Evolutionary conservation across 2,113 vertebrate species (phyloP).

Genomic region (Odocoileus hemionus): DNA sequence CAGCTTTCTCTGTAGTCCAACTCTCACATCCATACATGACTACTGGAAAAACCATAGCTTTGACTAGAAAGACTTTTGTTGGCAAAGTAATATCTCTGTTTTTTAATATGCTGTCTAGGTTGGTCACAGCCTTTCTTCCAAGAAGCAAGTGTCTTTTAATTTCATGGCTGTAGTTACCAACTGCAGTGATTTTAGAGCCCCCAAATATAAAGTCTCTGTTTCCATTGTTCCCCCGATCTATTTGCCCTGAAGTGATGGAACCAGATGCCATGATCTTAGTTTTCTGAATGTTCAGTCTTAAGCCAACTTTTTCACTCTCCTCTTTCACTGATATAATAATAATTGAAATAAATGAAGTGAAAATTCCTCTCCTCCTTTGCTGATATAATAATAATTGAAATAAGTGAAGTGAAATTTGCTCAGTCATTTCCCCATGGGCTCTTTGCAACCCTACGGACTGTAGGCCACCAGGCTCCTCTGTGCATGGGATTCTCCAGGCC

Average conservation of each 20-base stretch:
- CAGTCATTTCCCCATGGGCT: neutral
- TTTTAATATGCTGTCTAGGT: too few species aligned
- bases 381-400: neutral
- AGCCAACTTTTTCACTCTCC: neutral
- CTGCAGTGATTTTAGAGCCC: too few species aligned
- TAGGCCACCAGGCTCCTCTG: neutral
- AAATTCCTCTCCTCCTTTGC: neutral
- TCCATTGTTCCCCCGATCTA: neutral
- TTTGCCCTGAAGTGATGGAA: neutral
- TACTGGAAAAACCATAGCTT: neutral
- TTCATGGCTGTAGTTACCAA: too few species aligned
- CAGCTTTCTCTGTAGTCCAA: neutral
- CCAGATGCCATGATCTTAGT: neutral
- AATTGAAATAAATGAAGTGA: neutral
- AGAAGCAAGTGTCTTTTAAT: too few species aligned
- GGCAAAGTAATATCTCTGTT: too few species aligned
- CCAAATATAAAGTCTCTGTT: neutral
- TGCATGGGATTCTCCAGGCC: neutral
- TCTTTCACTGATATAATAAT: neutral
- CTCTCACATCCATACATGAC: neutral
- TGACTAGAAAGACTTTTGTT: rapidly evolving
- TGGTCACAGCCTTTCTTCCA: too few species aligned
- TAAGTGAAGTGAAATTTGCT: neutral
- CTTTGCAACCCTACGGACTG: neutral
- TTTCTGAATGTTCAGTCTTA: neutral